A percentile compares a stretch with the other conserved stretches of the same genome.
phyloP scores from a whole-genome alignment of 2,888 invertebrate genomes.

The Gastracanthus pulcherrimus region DNA sequence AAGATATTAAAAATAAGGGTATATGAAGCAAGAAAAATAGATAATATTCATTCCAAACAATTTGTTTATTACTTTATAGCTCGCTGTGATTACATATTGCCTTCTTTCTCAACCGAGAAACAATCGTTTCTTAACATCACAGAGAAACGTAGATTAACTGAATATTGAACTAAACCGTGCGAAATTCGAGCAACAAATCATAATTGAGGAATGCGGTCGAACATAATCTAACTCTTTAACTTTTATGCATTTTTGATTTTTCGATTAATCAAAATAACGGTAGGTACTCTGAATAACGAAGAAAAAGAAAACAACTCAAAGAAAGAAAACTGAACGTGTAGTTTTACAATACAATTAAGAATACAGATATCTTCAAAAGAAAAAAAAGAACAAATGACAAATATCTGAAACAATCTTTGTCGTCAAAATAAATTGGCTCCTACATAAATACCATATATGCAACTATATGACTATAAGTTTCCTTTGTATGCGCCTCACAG shows the following conservation, averaged over 20 bases:
- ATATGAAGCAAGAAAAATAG: not conserved
- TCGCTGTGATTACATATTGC: slow-evolving; percentile 45
- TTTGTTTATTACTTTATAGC: slow-evolving; percentile 34
- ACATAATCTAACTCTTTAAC: not conserved
- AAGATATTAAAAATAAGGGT: not conserved
- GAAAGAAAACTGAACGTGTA: not conserved
- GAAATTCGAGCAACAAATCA: not conserved
- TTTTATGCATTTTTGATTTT: not conserved
- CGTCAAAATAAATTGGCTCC: not conserved
- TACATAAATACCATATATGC: slow-evolving; percentile 27
- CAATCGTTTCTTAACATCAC: slow-evolving; percentile 12
- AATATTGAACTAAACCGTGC: not conserved
- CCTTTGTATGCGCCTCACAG: not conserved
- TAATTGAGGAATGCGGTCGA: not conserved
- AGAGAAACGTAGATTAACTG: not conserved
- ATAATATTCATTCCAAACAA: not conserved
- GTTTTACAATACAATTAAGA: not conserved
- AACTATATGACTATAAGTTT: slow-evolving; percentile 14
- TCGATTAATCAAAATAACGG: not conserved
- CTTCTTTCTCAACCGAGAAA: slow-evolving; percentile 9
- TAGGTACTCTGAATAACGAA: not conserved
- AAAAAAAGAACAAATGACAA: not conserved
- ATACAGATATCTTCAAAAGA: not conserved
- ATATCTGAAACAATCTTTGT: not conserved
- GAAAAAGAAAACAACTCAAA: not conserved